Percentiles rank a stretch among this genome's conserved stretches.
Conservation (phyloP, 1,140 invertebrate genomes). For the Heterodera schachtii region DNA sequence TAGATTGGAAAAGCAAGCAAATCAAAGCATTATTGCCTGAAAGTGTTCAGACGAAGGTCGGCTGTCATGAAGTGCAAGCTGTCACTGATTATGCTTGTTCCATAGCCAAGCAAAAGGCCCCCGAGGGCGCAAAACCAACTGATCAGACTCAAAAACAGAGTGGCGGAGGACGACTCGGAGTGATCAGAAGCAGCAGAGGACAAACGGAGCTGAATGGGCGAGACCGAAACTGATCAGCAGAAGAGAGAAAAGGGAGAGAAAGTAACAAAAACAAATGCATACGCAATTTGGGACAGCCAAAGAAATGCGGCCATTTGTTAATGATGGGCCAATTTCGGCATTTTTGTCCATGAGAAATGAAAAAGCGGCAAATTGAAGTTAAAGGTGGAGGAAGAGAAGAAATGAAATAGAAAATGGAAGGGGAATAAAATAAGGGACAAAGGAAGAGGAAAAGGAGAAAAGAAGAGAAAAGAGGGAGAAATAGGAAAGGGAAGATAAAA, state of each 20-base stretch:
- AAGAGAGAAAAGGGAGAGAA: too few species aligned
- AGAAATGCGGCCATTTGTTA: too few species aligned
- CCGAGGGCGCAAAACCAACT: conserved; percentile 24
- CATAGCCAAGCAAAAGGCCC: conserved; percentile 29
- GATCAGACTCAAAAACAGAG: conserved; percentile 7
- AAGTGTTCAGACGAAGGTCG: conserved; percentile 20
- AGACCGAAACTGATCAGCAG: too few species aligned
- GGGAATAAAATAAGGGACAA: too few species aligned
- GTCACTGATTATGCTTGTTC: conserved; percentile 27
- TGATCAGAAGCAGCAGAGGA: background rate
- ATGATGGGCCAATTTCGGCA: background rate
- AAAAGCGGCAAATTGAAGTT: background rate
- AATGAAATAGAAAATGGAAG: background rate
- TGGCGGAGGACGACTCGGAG: background rate
- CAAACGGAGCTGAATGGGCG: background rate
- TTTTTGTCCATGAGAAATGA: background rate
- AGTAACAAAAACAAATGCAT: too few species aligned
- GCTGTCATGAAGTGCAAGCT: conserved; percentile 19
- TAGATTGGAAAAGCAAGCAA: background rate
- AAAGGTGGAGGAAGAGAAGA: background rate
- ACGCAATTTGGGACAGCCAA: too few species aligned
- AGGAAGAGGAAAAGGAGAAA: too few species aligned
- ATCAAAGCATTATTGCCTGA: conserved; percentile 1
- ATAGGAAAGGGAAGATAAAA: too few species aligned
- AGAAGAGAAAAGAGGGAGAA: too few species aligned